Conservation (phyloP, 2,888 invertebrate species). For the Eupeodes luniger region DNA sequence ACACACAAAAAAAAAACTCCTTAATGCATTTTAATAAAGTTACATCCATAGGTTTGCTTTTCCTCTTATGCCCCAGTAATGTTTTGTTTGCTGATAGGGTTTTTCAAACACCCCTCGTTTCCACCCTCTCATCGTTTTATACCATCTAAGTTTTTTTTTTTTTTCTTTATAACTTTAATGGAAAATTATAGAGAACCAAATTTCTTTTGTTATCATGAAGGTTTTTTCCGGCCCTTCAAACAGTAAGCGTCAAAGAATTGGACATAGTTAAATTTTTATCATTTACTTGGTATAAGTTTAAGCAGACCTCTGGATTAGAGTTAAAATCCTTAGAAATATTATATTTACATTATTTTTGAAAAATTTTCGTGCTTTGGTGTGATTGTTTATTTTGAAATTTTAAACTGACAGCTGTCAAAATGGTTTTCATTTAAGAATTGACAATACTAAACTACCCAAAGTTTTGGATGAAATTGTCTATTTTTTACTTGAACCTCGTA, state of each 20-base stretch:
- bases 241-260: not conserved
- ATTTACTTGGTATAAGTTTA: too few relatives aligned
- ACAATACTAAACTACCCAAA: too few relatives aligned
- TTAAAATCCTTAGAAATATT: too few relatives aligned
- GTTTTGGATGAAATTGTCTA: too few relatives aligned
- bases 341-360: too few relatives aligned
- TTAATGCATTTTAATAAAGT: constrained; percentile 74
- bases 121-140: not conserved
- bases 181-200: constrained; percentile 68
- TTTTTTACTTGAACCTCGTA: too few relatives aligned
- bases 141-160: not conserved
- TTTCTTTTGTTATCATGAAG: constrained; percentile 64
- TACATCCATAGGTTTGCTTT: constrained; percentile 31
- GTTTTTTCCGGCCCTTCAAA: not conserved
- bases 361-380: too few relatives aligned
- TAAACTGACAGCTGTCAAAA: too few relatives aligned
- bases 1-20: not conserved
- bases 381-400: too few relatives aligned
- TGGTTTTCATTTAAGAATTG: too few relatives aligned
- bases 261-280: not conserved
- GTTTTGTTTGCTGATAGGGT: constrained; percentile 27
- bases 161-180: constrained; percentile 52
- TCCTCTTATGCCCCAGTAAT: not conserved
- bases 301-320: too few relatives aligned
- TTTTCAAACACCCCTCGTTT: not conserved